Evolutionary conservation across 2,113 vertebrate species (phyloP), one percentile per base, ranked within the genome.

Genomic region (Toxotes chatareus): DNA sequence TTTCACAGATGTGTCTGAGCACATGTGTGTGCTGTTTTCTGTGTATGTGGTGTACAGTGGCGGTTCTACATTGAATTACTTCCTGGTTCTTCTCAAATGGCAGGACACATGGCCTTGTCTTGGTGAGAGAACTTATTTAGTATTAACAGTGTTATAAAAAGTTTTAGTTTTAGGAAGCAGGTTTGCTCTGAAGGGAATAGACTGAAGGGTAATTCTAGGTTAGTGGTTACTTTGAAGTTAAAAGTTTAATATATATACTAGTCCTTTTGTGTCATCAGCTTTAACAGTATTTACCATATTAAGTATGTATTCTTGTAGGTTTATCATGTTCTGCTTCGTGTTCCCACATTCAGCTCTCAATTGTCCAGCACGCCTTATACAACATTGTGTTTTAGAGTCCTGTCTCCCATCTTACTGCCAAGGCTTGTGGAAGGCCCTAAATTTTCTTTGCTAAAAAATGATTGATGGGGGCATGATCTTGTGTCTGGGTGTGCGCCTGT

Each of bases 1-100:
- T 69, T 89, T 27, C 57, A 31, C 92, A 92, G 89, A 92, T 92
- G 91, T 83, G 68, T 80, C 80, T 40, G 40, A 62, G 73, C 64
- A 36, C 66, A 81, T 74, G 75, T 73, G 71, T 46, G 31, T 2
- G 7, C 16, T 31, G 23, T 19, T 63, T 47, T 70, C n/a, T 63
- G 61, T 21, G 6, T 64, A 77, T 70, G 76, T 84, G 7, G 27
- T 27, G 27, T 27, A 27, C 27, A 27, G 27, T 27, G 27, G 27
- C 27, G 27, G 27, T 27, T 27, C 27, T 27, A 27, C 27, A 27
- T 27, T 27, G 27, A 27, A 27, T 27, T 27, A 27, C 27, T 27
- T 1, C 77, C 73, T 83, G 76, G 10, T 77, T 85, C 68, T 63
- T 76, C 79, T 90, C 74, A 82, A 79, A 67, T 70, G n/a, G 13